Conservation (phyloP, 2,888 invertebrate species). For the Himalopsyche tibetana region DNA sequence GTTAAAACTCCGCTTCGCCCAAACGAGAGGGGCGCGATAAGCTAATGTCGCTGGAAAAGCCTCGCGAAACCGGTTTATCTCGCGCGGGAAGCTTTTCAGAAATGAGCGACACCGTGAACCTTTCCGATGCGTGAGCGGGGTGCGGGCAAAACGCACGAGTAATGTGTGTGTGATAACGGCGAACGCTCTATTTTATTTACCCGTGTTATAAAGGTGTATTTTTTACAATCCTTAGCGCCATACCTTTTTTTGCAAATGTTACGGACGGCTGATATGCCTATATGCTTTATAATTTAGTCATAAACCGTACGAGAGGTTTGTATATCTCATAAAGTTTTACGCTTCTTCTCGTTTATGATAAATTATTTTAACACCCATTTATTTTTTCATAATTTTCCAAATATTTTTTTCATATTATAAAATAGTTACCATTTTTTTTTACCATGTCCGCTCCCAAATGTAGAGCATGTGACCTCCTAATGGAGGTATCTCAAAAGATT, state of each 20-base stretch:
- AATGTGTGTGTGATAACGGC: conserved; percentile 9
- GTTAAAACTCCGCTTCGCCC: conserved; percentile 60
- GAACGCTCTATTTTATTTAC: conserved; percentile 10
- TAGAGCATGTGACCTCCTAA: too few relatives aligned
- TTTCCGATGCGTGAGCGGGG: not conserved
- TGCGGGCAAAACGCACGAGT: conserved; percentile 3
- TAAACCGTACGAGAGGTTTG: not conserved
- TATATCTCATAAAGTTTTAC: not conserved
- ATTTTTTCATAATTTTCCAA: too few relatives aligned
- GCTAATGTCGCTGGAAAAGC: conserved; percentile 60
- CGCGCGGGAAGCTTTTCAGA: conserved; percentile 47
- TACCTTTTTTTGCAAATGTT: conserved; percentile 6
- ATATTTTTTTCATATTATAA: too few relatives aligned
- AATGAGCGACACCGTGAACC: conserved; percentile 41
- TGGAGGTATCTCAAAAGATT: too few relatives aligned
- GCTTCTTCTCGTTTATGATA: not conserved
- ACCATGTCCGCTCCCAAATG: too few relatives aligned
- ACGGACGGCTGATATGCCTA: not conserved
- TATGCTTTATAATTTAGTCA: conserved; percentile 20
- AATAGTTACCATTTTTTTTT: too few relatives aligned
- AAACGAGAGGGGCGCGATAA: conserved; percentile 61
- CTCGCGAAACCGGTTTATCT: conserved; percentile 57
- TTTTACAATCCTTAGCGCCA: conserved; percentile 13
- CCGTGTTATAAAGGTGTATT: conserved; percentile 9
- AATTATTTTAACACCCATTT: too few relatives aligned